These are phyloP conservation scores for Actinostola sp. DNA, from an alignment of 92 coral and sea anemone species.

Conservation along the genomic window DNA sequence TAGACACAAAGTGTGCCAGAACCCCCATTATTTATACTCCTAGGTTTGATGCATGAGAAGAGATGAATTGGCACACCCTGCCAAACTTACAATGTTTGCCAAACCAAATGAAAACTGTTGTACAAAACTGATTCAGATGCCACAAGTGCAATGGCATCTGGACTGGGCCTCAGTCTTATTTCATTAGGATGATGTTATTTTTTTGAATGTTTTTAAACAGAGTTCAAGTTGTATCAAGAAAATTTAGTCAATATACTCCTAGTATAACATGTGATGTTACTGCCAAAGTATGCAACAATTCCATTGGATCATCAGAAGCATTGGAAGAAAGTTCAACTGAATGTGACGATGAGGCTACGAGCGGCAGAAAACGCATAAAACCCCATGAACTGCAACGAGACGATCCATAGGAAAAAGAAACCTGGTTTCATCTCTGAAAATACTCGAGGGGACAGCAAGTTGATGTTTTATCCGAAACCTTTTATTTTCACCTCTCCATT, in stretches of 20 bases:
- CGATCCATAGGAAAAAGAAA: conserved; percentile 67
- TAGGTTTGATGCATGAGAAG: no score
- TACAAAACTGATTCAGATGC: no score
- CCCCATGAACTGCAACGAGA: conserved; percentile 60
- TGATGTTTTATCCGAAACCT: no score
- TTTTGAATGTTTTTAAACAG: conserved; percentile 20
- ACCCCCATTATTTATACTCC: no score
- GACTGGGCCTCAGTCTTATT: no score
- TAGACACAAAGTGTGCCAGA: no score
- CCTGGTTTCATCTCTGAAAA: neutral
- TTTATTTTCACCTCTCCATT: no score
- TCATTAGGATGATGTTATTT: neutral
- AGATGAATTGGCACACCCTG: no score
- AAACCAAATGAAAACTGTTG: no score
- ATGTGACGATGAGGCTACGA: conserved; percentile 99
- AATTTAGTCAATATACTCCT: conserved; percentile 42
- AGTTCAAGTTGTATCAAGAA: conserved; percentile 65
- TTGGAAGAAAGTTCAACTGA: conserved; percentile 87
- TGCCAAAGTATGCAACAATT: conserved; percentile 7
- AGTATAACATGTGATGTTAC: conserved; percentile 35
- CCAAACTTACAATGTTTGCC: no score
- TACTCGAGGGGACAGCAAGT: no score
- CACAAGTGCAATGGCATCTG: no score
- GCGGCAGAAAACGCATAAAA: conserved; percentile 98
- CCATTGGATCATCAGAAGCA: conserved; percentile 50